Evolutionary conservation across 2,113 vertebrate genomes (phyloP).

Genomic region (Hystrix cristata): DNA sequence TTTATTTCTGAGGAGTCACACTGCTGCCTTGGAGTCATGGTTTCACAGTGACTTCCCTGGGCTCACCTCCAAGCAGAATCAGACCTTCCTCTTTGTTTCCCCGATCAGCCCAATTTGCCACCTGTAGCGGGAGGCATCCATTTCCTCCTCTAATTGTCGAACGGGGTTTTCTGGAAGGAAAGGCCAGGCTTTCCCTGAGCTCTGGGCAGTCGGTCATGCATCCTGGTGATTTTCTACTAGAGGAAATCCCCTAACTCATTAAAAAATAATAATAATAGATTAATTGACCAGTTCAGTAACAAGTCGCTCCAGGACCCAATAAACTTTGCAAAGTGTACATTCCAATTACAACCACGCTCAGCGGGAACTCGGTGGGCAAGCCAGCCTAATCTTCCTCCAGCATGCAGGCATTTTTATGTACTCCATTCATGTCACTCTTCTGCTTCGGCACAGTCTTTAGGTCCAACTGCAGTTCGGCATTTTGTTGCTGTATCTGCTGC

Average conservation of each 20-base stretch:
- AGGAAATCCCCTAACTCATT: conserved; percentile 93
- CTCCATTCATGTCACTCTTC: conserved; percentile 74
- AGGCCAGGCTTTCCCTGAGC: conserved; percentile 82
- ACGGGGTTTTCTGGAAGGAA: conserved; percentile 83
- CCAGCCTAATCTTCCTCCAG: conserved; percentile 79
- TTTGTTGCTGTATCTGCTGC: background rate
- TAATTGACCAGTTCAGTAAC: conserved; percentile 92
- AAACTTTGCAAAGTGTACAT: conserved; percentile 90
- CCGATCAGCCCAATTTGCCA: conserved; percentile 82
- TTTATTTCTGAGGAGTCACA: conserved; percentile 86
- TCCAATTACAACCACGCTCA: conserved; percentile 88
- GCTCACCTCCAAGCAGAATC: conserved; percentile 80
- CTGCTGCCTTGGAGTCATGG: conserved; percentile 79
- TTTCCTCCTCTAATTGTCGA: conserved; percentile 86
- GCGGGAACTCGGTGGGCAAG: conserved; percentile 84
- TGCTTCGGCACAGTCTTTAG: background rate
- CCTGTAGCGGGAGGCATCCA: conserved; percentile 80
- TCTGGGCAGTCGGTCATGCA: conserved; percentile 89
- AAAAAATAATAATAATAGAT: conserved; percentile 91
- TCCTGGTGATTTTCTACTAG: conserved; percentile 89
- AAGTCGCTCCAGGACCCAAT: conserved; percentile 91
- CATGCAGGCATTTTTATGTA: conserved; percentile 66
- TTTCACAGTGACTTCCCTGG: conserved; percentile 81
- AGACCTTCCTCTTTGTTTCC: conserved; percentile 82
- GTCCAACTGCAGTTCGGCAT: background rate